A percentile compares a stretch with the other conserved stretches of the same genome.
phyloP scores from a whole-genome alignment of 1,140 invertebrate species.

The Cydia pomonella region DNA sequence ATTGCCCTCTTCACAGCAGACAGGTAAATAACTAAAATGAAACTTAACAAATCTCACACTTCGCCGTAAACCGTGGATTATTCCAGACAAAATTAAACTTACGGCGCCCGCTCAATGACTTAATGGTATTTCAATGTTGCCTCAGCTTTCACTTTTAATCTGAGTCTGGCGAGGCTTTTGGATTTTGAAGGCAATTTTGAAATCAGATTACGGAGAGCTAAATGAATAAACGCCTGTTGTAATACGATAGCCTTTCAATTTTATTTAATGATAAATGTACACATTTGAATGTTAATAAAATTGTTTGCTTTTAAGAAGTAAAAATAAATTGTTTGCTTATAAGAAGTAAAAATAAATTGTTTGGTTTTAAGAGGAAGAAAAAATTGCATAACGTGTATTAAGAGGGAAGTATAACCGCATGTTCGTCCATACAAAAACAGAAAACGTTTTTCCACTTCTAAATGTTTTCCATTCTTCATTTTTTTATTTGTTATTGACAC shows the following conservation, averaged over 20 bases:
- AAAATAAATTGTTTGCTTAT: no score
- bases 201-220: slow-evolving; percentile 11
- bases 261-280: no score
- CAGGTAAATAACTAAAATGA: neutral
- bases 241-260: neutral
- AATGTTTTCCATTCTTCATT: no score
- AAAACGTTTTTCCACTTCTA: no score
- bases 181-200: slow-evolving; percentile 3
- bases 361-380: no score
- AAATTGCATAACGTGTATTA: no score
- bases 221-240: slow-evolving; percentile 13
- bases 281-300: no score
- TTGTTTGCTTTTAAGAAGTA: no score
- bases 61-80: neutral
- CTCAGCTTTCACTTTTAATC: slow-evolving; percentile 58
- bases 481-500: no score
- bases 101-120: slow-evolving; percentile 54
- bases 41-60: neutral
- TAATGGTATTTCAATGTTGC: slow-evolving; percentile 66
- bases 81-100: slow-evolving; percentile 45
- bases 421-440: no score
- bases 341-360: no score
- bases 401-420: no score
- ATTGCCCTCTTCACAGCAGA: neutral
- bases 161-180: slow-evolving; percentile 40